Percentiles rank a stretch among this genome's conserved stretches.
Conservation (phyloP, 2,113 vertebrate genomes). For the Leiothrix lutea region DNA sequence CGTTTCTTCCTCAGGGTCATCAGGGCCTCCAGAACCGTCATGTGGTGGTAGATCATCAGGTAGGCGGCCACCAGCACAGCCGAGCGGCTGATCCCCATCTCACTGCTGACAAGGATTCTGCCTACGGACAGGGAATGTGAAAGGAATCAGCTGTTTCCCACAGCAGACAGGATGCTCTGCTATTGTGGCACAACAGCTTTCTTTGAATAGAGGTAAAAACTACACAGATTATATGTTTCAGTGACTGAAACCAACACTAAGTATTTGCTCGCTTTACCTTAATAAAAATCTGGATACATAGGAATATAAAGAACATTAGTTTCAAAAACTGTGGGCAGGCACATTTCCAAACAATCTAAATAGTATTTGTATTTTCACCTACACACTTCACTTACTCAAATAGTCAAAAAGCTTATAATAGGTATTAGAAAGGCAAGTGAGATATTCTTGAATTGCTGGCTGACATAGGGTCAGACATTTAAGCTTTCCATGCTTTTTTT, state of each 20-base stretch:
- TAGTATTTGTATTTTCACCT: neutral
- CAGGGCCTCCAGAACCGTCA: slow-evolving; percentile 90
- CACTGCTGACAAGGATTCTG: slow-evolving; percentile 91
- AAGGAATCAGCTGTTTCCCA: neutral
- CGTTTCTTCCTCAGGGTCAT: slow-evolving; percentile 87
- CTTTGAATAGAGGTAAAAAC: neutral
- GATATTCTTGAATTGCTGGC: neutral
- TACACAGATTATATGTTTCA: neutral
- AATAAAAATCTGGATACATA: neutral
- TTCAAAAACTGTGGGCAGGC: neutral
- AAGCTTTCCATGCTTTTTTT: neutral
- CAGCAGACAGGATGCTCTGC: neutral
- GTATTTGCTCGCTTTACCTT: neutral
- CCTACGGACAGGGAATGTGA: slow-evolving; percentile 70
- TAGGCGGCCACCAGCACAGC: slow-evolving; percentile 91
- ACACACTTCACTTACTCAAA: neutral
- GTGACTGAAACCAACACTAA: neutral
- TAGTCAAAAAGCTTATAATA: neutral
- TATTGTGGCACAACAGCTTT: neutral
- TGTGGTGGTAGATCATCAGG: slow-evolving; percentile 97
- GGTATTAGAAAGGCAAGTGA: neutral
- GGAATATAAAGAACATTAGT: neutral
- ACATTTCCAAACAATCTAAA: neutral
- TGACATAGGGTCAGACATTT: neutral
- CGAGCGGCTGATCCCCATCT: slow-evolving; percentile 93